These are phyloP conservation scores for Pachypeltis micranthus DNA, from an alignment of 1,140 invertebrate genomes.

Conservation along the genomic window DNA sequence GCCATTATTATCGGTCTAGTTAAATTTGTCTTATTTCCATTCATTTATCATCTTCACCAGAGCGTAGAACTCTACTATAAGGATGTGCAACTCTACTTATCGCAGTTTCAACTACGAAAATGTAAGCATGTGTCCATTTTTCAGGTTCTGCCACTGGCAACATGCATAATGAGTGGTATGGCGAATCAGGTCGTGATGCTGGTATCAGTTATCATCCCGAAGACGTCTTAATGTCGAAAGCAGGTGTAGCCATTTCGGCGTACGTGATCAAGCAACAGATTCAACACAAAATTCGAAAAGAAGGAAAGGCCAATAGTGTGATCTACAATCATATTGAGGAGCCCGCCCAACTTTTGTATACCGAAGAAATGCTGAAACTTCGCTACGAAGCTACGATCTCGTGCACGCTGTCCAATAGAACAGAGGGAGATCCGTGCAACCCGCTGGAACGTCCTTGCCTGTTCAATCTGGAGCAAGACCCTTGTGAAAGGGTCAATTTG, in stretches of 20 bases:
- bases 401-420: constrained; percentile 32
- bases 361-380: constrained; percentile 33
- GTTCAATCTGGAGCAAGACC: constrained; percentile 59
- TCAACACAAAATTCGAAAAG: constrained; percentile 10
- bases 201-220: constrained; percentile 34
- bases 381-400: constrained; percentile 36
- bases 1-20: too few relatives aligned
- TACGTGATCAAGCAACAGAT: constrained; percentile 20
- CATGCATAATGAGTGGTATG: constrained; percentile 41
- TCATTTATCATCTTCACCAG: too few relatives aligned
- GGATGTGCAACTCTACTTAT: too few relatives aligned
- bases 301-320: constrained; percentile 13
- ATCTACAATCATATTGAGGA: constrained; percentile 13
- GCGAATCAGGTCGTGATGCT: constrained; percentile 38
- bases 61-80: too few relatives aligned
- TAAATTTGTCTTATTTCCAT: too few relatives aligned
- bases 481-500: constrained; percentile 63
- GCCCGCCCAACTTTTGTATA: constrained; percentile 31
- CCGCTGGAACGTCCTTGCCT: constrained; percentile 48
- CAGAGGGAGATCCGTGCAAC: constrained; percentile 36
- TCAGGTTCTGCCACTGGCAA: constrained; percentile 26
- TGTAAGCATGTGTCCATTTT: too few relatives aligned
- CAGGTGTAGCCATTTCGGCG: constrained; percentile 37
- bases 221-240: constrained; percentile 38
- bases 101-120: too few relatives aligned